These are phyloP conservation scores for Mesorhabditis spiculigera DNA, from an alignment of 2,888 invertebrate genomes.

Conservation along the genomic window DNA sequence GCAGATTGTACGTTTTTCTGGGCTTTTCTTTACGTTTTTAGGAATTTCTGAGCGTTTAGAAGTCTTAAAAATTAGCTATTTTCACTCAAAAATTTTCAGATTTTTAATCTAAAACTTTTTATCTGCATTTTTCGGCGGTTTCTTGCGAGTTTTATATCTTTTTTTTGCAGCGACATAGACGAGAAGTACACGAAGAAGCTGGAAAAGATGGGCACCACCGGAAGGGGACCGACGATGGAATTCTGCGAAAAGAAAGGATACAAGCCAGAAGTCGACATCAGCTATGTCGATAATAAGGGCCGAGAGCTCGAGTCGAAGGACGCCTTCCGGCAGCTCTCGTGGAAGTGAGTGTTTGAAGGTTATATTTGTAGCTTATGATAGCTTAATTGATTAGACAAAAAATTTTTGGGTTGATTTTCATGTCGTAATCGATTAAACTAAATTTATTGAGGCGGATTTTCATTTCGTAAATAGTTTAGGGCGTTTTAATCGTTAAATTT, in stretches of 20 bases:
- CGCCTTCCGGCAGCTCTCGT: constrained; percentile 72
- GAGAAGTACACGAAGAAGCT: constrained; percentile 58
- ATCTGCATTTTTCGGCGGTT: background rate
- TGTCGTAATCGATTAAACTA: too few species aligned
- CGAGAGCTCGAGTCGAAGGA: constrained; percentile 87
- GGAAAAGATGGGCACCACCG: constrained; percentile 53
- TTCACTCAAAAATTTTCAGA: background rate
- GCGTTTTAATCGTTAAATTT: too few species aligned
- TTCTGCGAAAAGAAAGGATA: constrained; percentile 56
- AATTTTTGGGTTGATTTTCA: too few species aligned
- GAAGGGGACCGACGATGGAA: constrained; percentile 48
- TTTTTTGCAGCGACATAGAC: constrained; percentile 55
- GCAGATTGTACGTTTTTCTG: constrained; percentile 36
- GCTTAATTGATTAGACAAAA: too few species aligned
- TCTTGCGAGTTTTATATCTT: background rate
- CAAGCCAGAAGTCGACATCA: constrained; percentile 61
- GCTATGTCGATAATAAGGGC: constrained; percentile 91
- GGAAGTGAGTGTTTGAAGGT: constrained; percentile 40
- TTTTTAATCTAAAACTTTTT: background rate
- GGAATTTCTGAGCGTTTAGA: too few species aligned
- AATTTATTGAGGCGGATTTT: too few species aligned
- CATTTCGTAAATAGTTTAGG: too few species aligned
- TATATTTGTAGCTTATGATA: background rate
- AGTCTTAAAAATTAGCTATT: background rate
- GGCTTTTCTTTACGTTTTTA: background rate